A percentile compares a stretch with the other conserved stretches of the same genome.
phyloP scores from a whole-genome alignment of 92 coral and sea anemone genomes.

The Porites cylindrica region DNA sequence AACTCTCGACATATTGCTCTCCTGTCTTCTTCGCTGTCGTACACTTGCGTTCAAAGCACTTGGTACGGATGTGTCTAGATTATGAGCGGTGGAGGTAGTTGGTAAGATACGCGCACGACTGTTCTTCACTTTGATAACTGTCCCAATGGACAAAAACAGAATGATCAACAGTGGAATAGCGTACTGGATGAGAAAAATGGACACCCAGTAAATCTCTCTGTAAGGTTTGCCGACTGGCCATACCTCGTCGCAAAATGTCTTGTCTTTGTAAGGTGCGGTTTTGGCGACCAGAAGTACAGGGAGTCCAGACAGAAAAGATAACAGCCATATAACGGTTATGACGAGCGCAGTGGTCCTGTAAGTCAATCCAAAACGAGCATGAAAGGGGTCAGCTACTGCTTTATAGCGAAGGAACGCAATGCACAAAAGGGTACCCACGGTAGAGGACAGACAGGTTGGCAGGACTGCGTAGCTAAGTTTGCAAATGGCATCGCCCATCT shows the following conservation, averaged over 20 bases:
- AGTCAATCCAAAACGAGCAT: constrained; percentile 55
- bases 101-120: constrained; percentile 52
- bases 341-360: constrained; percentile 53
- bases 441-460: constrained; percentile 66
- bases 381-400: constrained; percentile 76
- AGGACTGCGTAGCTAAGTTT: constrained; percentile 67
- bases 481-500: constrained; percentile 73
- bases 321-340: constrained; percentile 69
- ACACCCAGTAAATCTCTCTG: constrained; percentile 75
- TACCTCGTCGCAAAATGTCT: constrained; percentile 30
- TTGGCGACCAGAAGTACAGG: constrained; percentile 44
- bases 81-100: background rate
- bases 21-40: constrained; percentile 73
- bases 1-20: constrained; percentile 74
- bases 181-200: constrained; percentile 84
- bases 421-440: constrained; percentile 72
- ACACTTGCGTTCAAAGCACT: constrained; percentile 61
- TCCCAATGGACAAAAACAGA: constrained; percentile 64
- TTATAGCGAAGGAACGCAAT: constrained; percentile 78
- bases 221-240: constrained; percentile 39
- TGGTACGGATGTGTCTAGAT: constrained; percentile 15
- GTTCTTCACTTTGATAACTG: constrained; percentile 61
- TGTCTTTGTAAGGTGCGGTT: constrained; percentile 7
- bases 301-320: constrained; percentile 45
- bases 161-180: constrained; percentile 79